A percentile compares a stretch with the other conserved stretches of the same genome.
These are phyloP conservation scores for Volucella inflata DNA, from an alignment of 2,888 invertebrate genomes.

Conservation along the genomic window DNA sequence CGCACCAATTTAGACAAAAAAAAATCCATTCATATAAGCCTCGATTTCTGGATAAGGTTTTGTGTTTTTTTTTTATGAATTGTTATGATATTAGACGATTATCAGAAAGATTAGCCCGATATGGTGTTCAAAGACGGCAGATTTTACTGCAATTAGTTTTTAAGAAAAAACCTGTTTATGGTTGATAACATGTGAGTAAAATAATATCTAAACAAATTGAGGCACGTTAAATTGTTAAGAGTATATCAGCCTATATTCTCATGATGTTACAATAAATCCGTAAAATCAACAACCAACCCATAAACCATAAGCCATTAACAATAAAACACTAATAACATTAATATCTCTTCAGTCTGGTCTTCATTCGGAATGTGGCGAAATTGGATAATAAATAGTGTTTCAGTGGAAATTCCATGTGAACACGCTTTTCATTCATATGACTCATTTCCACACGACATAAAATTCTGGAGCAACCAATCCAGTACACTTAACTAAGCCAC, in stretches of 20 bases:
- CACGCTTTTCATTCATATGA: constrained; percentile 61
- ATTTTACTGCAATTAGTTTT: no score
- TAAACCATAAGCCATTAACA: constrained; percentile 34
- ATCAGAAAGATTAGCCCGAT: no score
- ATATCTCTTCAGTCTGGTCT: constrained; percentile 32
- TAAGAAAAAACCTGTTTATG: no score
- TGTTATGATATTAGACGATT: no score
- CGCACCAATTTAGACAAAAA: no score
- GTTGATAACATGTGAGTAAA: neutral
- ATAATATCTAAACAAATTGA: constrained; percentile 9
- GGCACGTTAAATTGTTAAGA: constrained; percentile 7
- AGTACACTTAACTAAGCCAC: constrained; percentile 9
- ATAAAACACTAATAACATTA: constrained; percentile 10
- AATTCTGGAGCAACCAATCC: constrained; percentile 31
- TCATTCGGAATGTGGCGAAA: constrained; percentile 63
- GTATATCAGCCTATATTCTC: constrained; percentile 26
- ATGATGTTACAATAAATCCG: constrained; percentile 40
- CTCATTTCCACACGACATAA: constrained; percentile 40
- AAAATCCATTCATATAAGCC: no score
- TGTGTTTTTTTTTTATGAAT: no score
- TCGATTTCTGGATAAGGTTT: no score
- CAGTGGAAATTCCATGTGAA: constrained; percentile 54
- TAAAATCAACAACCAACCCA: constrained; percentile 44
- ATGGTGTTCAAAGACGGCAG: no score
- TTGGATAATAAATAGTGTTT: constrained; percentile 66